Percentiles rank a stretch among this genome's conserved stretches.
Conservation (phyloP, 1,140 invertebrate genomes). For the Phenacoccus solenopsis region DNA sequence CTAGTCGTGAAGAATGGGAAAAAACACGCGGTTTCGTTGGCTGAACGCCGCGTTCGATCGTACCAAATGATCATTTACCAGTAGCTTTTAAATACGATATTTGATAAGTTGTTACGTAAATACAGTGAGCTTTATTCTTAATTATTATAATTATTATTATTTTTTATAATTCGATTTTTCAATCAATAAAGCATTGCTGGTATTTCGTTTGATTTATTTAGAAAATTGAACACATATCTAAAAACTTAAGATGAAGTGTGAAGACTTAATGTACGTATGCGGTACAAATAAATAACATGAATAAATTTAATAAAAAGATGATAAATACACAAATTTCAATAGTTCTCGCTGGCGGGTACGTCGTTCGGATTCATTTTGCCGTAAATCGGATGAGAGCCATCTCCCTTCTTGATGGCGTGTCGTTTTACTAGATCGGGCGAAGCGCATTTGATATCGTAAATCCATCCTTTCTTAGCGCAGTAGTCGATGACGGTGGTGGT, state of each 20-base stretch:
- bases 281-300: background rate
- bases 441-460: constrained; percentile 49
- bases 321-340: background rate
- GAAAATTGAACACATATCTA: background rate
- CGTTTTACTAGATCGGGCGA: constrained; percentile 36
- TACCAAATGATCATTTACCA: background rate
- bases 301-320: background rate
- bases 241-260: background rate
- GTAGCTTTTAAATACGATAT: background rate
- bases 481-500: constrained; percentile 39
- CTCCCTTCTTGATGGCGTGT: constrained; percentile 21
- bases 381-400: constrained; percentile 21
- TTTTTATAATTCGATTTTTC: background rate
- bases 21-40: too few relatives aligned
- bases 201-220: background rate
- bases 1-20: too few relatives aligned
- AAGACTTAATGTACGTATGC: background rate
- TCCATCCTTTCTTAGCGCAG: constrained; percentile 38
- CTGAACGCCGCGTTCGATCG: too few relatives aligned
- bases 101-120: background rate
- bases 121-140: background rate
- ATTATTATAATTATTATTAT: background rate
- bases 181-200: background rate
- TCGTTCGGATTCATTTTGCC: background rate
- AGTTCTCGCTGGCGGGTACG: background rate